Evolutionary conservation across 1,140 invertebrate species (phyloP).

Genomic region (Psix sp.): DNA sequence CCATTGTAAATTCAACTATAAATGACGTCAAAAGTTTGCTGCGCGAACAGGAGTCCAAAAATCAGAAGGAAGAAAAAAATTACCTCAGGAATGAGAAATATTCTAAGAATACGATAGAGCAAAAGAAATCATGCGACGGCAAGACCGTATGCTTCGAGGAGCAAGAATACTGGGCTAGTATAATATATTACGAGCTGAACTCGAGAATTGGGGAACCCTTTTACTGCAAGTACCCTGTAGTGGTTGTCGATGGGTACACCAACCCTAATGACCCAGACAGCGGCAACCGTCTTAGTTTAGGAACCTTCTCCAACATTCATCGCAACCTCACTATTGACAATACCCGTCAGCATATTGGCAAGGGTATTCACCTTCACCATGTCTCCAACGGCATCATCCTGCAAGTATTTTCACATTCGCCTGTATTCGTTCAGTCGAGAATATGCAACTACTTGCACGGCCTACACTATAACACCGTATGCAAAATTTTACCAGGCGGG

Average conservation of each 20-base stretch:
- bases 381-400: slow-evolving; percentile 98
- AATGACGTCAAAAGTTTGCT: no score
- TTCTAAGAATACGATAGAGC: background rate
- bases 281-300: slow-evolving; percentile 93
- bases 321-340: slow-evolving; percentile 97
- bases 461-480: slow-evolving; percentile 96
- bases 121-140: slow-evolving; percentile 75
- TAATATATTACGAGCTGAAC: slow-evolving; percentile 97
- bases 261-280: slow-evolving; percentile 90
- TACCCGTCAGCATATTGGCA: slow-evolving; percentile 95
- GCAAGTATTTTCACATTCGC: slow-evolving; percentile 93
- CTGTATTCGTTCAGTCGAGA: slow-evolving; percentile 96
- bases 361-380: slow-evolving; percentile 97
- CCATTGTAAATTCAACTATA: slow-evolving; percentile 1
- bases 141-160: slow-evolving; percentile 91
- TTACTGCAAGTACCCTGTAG: slow-evolving; percentile 91
- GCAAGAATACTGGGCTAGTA: slow-evolving; percentile 94
- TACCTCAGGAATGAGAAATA: no score
- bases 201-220: slow-evolving; percentile 96
- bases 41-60: slow-evolving; percentile 74
- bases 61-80: background rate
- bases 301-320: slow-evolving; percentile 96
- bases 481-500: slow-evolving; percentile 94
- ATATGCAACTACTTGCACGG: slow-evolving; percentile 97
- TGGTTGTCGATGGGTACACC: slow-evolving; percentile 96